Evolutionary conservation across 2,888 invertebrate species (phyloP).

Genomic region (Limnephilus lunatus): DNA sequence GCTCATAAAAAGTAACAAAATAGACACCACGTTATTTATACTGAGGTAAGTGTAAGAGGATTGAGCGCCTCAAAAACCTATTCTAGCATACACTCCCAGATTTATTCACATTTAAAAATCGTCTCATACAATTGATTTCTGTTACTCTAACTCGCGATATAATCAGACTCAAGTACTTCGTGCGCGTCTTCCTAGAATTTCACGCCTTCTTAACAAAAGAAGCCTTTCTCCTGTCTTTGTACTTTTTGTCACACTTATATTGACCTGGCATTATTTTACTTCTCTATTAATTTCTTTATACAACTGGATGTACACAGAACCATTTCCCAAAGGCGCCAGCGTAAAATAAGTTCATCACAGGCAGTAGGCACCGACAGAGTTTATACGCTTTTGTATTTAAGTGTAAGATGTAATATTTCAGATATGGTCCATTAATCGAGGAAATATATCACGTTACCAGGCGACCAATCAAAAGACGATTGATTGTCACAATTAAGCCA

Average conservation of each 20-base stretch:
- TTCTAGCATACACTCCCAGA: background rate
- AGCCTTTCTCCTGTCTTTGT: too few species aligned
- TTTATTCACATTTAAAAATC: background rate
- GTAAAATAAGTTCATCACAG: background rate
- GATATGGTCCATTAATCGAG: constrained; percentile 31
- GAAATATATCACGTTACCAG: constrained; percentile 25
- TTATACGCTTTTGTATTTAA: background rate
- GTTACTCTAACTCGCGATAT: background rate
- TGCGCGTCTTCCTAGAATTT: too few species aligned
- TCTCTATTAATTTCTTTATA: background rate
- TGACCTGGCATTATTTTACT: background rate
- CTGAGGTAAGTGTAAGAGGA: background rate
- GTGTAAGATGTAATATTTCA: constrained; percentile 28
- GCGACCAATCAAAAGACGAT: constrained; percentile 44
- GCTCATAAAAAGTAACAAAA: background rate
- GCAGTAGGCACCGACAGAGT: background rate
- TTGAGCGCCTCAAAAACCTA: background rate
- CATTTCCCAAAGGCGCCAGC: background rate
- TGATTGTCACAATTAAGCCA: constrained; percentile 54
- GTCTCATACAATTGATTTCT: background rate
- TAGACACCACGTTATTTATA: background rate
- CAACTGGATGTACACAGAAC: background rate
- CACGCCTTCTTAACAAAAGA: too few species aligned
- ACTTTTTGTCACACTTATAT: background rate
- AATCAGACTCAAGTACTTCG: too few species aligned